Base-by-base conservation (phyloP, 1,140 invertebrate genomes). In the Lucilia cuprina region DNA sequence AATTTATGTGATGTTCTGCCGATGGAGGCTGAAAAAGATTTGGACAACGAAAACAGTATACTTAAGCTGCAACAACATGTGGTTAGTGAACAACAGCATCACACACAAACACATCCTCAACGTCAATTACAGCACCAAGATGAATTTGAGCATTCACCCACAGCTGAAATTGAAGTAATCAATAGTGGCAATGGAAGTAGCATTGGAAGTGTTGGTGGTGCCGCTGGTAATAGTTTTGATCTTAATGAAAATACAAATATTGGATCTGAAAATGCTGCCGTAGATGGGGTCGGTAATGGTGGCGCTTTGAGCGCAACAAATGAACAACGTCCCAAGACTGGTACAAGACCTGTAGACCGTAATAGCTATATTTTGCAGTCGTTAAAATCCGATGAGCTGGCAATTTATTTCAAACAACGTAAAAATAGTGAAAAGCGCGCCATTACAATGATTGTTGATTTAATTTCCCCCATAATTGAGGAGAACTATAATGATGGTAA, bases 1-100 rank as follows among this genome's bases (percentile, higher is more conserved):
- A 95, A 97, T 86, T 92, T 99, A 85, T 92, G 99, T 30, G 96
- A 98, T 85, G 96, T 99, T 82, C 96, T 96, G 82, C 95, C 96
- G 77, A 90, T 97, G 25, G 95, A 97, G 88, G 93, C 95, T 85
- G 96, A 97, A 87, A 96, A 97, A 88, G 96, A 97, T 84, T 94
- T 97, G 85, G 96, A 96, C 90, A 92, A 86, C 14, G 88, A 90
- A 82, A 90, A 86, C 35, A 88, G 88, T 50, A 87, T 90, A 14
- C 88, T 90, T 0, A 87, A 88, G 74, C 55, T 90, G 17, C 89
- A 90, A 41, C 87, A 90, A 80, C 89, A 90, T 77, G 82, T 87
- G 0, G 25, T 30, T 35, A 55, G 19, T 21, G 86, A 87, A 8
- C 86, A 87, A 14, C 30, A 78, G 9, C 82, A 74, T 12, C 83